These are phyloP conservation scores for Indicator maculatus DNA, from an alignment of 2,113 vertebrate species.

Conservation along the genomic window DNA sequence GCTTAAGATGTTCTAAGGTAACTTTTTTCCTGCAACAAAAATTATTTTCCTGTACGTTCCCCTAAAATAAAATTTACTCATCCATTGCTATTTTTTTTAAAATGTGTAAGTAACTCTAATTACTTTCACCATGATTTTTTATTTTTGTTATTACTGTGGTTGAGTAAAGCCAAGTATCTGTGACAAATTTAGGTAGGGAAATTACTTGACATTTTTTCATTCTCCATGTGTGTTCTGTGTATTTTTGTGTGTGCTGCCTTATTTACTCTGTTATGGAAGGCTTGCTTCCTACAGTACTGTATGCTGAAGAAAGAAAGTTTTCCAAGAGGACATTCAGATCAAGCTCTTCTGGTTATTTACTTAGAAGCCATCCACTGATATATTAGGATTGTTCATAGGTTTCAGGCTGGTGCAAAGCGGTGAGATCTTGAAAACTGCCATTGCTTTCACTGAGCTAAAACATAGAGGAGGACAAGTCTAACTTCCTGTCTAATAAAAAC, in stretches of 20 bases:
- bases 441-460: background rate
- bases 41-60: background rate
- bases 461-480: background rate
- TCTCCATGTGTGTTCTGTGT: background rate
- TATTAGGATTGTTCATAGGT: background rate
- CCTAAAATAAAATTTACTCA: background rate
- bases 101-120: background rate
- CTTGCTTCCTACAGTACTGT: background rate
- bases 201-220: background rate
- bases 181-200: background rate
- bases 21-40: background rate
- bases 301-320: background rate
- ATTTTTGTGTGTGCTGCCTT: background rate
- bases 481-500: background rate
- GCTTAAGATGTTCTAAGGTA: background rate
- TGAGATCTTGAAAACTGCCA: background rate
- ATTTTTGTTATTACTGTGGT: background rate
- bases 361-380: background rate
- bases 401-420: background rate
- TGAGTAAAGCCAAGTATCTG: slow-evolving; percentile 10
- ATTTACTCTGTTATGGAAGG: background rate
- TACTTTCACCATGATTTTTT: background rate
- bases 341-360: background rate
- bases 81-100: background rate
- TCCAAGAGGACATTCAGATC: background rate